Evolutionary conservation across 2,797 vertebrate genomes (phyloP), one percentile per base, ranked within the genome.

Genomic region (Squalus acanthias): DNA sequence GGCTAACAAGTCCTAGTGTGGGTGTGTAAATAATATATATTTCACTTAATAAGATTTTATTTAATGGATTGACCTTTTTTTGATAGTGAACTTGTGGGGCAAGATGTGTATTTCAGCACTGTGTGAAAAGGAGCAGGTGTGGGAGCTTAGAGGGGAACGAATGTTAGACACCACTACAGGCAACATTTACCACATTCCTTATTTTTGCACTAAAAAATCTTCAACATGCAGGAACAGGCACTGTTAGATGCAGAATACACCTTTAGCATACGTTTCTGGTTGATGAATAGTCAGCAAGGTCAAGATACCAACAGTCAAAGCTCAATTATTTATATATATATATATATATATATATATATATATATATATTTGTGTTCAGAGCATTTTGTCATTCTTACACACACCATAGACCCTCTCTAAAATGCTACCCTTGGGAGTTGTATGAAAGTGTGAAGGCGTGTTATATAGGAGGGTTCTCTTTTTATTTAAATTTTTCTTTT

Each of bases 141-240:
- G 9, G 13, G 76, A 96, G 50, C 94, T 85, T 93, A 39, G 53
- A 53, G 53, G 13, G 26, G 63, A 95, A 76, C 60, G 89, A 24
- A 72, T 53, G 39, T 79, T n/a, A 76, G 85, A 91, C 65, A n/a
- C 65, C 50, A 50, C n/a, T 69, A 96, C 82, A 67, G 96, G 96
- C 96, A 96, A 97, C 97, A 97, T 97, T 97, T 97, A 97, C 96
- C 97, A 97, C 97, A 96, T 96, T 96, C 96, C 97, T 97, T 96
- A 96, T 96, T 97, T 97, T 97, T 97, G 97, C 97, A 98, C 97
- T 97, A 97, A 97, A 96, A 96, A 95, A 72, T 74, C 50, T 76
- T 95, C 69, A 95, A 70, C 69, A 26, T 74, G 70, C 94, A 76
- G 24, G 53, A 95, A 53, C 94, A n/a, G 29, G 70, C 94, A 95